Base-by-base conservation (phyloP, 2,888 invertebrate species). In the Chaitophorus viminalis region DNA sequence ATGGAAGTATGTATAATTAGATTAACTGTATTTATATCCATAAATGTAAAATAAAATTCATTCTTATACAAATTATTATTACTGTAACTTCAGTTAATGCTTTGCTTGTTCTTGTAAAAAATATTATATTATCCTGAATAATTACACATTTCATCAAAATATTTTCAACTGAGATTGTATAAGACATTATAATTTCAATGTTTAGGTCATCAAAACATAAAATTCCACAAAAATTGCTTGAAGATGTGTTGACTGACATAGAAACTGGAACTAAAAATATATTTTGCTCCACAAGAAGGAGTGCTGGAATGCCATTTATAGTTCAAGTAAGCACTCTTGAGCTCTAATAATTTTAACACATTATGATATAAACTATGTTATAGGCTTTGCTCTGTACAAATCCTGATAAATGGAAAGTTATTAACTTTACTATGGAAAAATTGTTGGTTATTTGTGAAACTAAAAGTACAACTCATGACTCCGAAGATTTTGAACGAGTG, bases 251-350 rank as follows among this genome's bases (percentile, higher is more conserved):
- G 87, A 90, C 91, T 2, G 92, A 93, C n/a, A 93, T 95, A 18
- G 91, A 92, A 0, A 93, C 93, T 3, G 92, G 92, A 6, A 91
- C 91, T 90, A 91, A 91, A 78, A 90, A 91, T 2, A 93, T 94
- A 90, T 91, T 96, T 25, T 96, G 96, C 90, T 93, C 96, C 9
- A 98, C 98, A 0, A 93, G 99, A 36, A 93, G 99, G 89, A 98
- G 98, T 91, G 99, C 98, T 21, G 99, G 99, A 0, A 93, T 99
- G 86, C 99, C 99, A 0, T 98, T 96, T 91, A 95, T 98, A 93
- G 94, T 97, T 90, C 95, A 96, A 93, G 96, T 95, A 82, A 46
- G 29, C 29, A 68, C 21, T 52, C 70, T 74, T 52, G 8, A 54
- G 36, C 52, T 25, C n/a, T 70, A 33, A n/a, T 52, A 33, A 25